Evolutionary conservation across 2,888 invertebrate species (phyloP), one percentile per base, ranked within the genome.

Genomic region (Epistrophe eligans): DNA sequence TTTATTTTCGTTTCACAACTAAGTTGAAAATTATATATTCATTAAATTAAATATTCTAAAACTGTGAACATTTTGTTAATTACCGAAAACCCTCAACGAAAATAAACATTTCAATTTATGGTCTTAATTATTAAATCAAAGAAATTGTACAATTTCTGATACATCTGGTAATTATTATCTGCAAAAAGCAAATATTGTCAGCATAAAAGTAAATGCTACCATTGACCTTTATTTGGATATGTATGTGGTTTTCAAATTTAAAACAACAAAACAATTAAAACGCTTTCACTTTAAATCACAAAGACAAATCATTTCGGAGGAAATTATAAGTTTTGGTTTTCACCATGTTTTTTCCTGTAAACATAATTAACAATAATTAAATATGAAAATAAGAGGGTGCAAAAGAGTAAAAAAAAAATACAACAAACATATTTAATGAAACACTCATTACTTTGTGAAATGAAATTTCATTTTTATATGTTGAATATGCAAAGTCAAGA

Each of bases 381-480:
- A 38, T 19, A 17, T 35, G 10, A 45, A 64, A 15, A 45, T n/a
- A 11, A 35, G 15, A 32, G 19, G 13, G 66, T 48, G 4, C 9
- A 15, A 9, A 17, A 58, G n/a, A 5, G 38, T 3, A 48, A 38
- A 24, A 19, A 43, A 11, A 52, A 52, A 19, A 24, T n/a, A 24
- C 1, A 24, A 24, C 24, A 24, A 24, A 60, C 6, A 60, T 66
- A 45, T 71, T 76, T 62, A 76, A 76, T 81, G 58, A 76, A 81
- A 57, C 64, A 55, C 76, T 64, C 79, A 71, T 84, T 79, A 84
- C 84, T 71, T 74, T 84, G 50, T 40, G 38, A 79, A 84, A 74
- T 84, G 50, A 74, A 84, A 74, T 79, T 79, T 71, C 57, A 79
- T 71, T 9, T 38, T 17, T 32, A 4, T 48, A 48, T 43, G 40